Base-by-base conservation (phyloP, 1,140 invertebrate genomes). In the Zophobas atratus region DNA sequence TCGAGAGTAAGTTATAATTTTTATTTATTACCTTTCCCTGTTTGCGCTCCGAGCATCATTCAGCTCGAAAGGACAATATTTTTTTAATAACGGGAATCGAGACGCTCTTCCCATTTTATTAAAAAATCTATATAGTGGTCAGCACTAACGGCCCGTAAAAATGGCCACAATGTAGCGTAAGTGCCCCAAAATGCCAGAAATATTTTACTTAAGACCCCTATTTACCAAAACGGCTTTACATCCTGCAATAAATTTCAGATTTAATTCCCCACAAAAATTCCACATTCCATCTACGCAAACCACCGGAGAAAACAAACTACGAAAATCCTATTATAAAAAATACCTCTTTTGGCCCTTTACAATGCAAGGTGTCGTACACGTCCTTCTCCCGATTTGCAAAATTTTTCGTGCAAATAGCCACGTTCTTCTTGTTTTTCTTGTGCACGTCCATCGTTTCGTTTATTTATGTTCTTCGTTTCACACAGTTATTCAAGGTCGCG, bases 301-400 rank as follows among this genome's bases (percentile, higher is more conserved):
- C 20, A 20, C 20, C 20, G 20, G 20, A 20, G 20, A 20, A 20
- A 20, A 20, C 20, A 20, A 20, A 20, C 20, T 20, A 20, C 20
- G 20, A 20, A 20, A 20, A 20, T 20, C 20, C 20, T 20, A 20
- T 20, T 20, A 55, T 55, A 55, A 55, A 55, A 55, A 55, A 20
- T 72, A 72, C 70, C 70, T 49, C 70, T 1, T 56, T 34, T 6
- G 35, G 5, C 35, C 43, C 33, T 46, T 39, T 67, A 33, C 38
- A 48, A 43, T 72, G 53, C 6, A 79, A 57, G 0, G 75, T 79
- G 39, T 79, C 78, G 51, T 77, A 77, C 33, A 77, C 32, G 57
- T 77, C 78, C 48, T 41, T 1, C 4, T 79, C 63, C 33, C 67
- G 20, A 55, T 79, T 63, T 1, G 43, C 6, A 36, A 57, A 46